Percentiles rank a stretch among this genome's conserved stretches.
Conservation (phyloP, 2,797 vertebrate genomes). For the Siniperca scherzeri region DNA sequence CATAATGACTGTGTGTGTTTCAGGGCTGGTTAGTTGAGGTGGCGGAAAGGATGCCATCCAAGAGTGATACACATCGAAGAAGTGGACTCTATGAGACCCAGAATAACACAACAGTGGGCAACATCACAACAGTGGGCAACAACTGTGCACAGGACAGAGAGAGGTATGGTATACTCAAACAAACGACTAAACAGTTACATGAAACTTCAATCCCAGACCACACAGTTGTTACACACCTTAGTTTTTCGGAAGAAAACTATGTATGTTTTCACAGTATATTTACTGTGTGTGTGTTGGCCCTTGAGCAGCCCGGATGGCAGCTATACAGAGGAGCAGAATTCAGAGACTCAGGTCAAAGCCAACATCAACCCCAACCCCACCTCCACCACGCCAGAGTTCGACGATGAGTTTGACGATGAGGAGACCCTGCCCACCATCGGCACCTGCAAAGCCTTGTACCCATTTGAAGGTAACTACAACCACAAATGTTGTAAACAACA, state of each 20-base stretch:
- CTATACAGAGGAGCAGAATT: conserved; percentile 98
- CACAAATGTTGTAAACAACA: background rate
- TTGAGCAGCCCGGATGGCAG: conserved; percentile 99
- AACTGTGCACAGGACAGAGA: conserved; percentile 97
- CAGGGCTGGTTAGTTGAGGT: conserved; percentile 98
- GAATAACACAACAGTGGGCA: conserved; percentile 86
- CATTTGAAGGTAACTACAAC: conserved; percentile 92
- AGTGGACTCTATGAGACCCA: conserved; percentile 92
- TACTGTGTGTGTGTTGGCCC: conserved; percentile 89
- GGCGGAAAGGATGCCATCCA: conserved; percentile 91
- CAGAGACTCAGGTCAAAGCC: conserved; percentile 94
- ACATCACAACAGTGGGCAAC: conserved; percentile 87
- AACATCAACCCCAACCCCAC: conserved; percentile 71
- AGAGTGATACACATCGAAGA: conserved; percentile 87
- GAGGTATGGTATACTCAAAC: conserved; percentile 91
- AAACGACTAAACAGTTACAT: background rate
- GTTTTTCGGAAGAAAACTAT: conserved; percentile 32
- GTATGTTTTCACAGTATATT: conserved; percentile 87
- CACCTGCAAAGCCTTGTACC: conserved; percentile 97
- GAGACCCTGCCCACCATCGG: conserved; percentile 95
- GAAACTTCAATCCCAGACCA: background rate
- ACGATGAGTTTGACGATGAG: conserved; percentile 96
- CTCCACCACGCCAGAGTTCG: conserved; percentile 87
- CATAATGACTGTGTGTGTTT: conserved; percentile 34
- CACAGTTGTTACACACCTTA: background rate